Conservation (phyloP, 2,888 invertebrate species). For the Meteorus cinctellus region DNA sequence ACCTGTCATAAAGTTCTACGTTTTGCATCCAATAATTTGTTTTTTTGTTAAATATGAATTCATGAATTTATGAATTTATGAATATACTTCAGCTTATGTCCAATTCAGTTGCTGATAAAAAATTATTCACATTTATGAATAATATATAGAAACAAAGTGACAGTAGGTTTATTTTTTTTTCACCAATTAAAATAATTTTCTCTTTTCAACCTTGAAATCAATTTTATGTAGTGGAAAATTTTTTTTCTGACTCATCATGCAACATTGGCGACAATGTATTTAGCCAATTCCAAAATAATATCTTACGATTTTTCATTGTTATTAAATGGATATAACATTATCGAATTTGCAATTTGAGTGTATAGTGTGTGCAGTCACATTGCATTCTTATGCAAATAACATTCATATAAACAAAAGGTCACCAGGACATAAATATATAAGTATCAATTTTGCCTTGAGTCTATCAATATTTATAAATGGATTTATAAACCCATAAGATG, state of each 20-base stretch:
- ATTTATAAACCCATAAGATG: neutral
- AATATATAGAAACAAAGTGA: neutral
- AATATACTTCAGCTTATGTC: neutral
- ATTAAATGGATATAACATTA: neutral
- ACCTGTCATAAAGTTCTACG: constrained; percentile 9
- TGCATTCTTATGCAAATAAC: constrained; percentile 44
- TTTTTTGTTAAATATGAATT: neutral
- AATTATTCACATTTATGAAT: neutral
- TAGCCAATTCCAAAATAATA: neutral
- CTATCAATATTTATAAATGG: constrained; percentile 31
- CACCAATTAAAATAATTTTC: constrained; percentile 7
- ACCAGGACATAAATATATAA: constrained; percentile 8
- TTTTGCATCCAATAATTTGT: neutral
- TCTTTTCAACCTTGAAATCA: constrained; percentile 8
- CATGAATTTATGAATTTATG: neutral
- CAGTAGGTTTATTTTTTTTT: neutral
- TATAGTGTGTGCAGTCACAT: constrained; percentile 25
- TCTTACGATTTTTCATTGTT: constrained; percentile 14
- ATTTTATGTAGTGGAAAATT: neutral
- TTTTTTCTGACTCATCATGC: neutral
- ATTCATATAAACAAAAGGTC: constrained; percentile 16
- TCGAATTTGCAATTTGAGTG: constrained; percentile 20
- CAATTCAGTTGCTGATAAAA: neutral
- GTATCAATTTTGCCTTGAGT: constrained; percentile 31
- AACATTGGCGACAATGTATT: neutral